Evolutionary conservation across 2,113 vertebrate genomes (phyloP).

Genomic region (Mesoclemmys tuberculata): DNA sequence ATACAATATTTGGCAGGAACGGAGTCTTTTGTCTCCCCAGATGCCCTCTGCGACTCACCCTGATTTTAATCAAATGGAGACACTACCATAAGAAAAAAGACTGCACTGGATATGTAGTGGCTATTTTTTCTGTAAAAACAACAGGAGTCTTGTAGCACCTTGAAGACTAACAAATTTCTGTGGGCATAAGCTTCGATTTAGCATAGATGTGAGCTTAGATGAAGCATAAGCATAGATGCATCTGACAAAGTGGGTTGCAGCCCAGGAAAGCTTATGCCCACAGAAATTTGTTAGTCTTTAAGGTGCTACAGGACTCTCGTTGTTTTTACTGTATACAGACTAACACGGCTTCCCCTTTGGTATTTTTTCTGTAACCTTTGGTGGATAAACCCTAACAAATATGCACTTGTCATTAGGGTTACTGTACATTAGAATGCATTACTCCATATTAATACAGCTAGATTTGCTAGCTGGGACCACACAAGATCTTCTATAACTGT

Average conservation of each 20-base stretch:
- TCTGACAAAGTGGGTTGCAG: no score
- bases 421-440: neutral
- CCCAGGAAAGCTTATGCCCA: no score
- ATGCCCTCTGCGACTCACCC: neutral
- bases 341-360: no score
- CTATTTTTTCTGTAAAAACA: neutral
- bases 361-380: conserved; percentile 1
- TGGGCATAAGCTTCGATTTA: no score
- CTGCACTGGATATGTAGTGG: neutral
- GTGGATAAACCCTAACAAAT: conserved; percentile 39
- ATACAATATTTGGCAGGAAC: neutral
- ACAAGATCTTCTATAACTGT: neutral
- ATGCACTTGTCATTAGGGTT: conserved; percentile 25
- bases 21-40: conserved; percentile 7
- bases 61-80: neutral
- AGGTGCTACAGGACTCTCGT: no score
- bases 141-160: no score
- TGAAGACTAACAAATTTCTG: no score
- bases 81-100: conserved; percentile 51
- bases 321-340: no score
- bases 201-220: no score
- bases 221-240: no score
- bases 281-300: no score
- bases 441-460: neutral
- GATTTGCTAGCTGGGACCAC: conserved; percentile 1